Percentiles rank a stretch among this genome's conserved stretches.
These are phyloP conservation scores for Neotoma lepida DNA, from an alignment of 2,113 vertebrate genomes.

Conservation along the genomic window DNA sequence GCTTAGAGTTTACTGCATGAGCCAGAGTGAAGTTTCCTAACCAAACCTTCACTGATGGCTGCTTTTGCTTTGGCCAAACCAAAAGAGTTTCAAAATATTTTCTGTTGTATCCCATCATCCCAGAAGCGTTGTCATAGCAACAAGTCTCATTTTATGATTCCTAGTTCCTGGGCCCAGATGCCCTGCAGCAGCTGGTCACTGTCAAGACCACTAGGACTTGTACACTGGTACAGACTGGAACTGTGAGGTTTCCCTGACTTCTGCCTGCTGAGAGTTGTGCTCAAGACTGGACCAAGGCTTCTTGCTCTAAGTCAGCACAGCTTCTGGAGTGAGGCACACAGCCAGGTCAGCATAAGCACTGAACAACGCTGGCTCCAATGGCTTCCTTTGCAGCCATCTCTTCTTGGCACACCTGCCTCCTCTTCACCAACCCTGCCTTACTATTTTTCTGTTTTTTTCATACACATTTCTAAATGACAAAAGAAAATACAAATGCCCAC, in stretches of 20 bases:
- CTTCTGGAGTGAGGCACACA: background rate
- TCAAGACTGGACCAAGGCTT: background rate
- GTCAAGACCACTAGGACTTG: background rate
- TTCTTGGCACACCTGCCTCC: background rate
- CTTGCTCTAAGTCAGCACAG: background rate
- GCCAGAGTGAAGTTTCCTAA: background rate
- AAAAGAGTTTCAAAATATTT: background rate
- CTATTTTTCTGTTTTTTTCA: background rate
- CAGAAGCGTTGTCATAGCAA: background rate
- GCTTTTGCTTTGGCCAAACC: background rate
- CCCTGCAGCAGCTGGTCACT: background rate
- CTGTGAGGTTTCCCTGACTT: background rate
- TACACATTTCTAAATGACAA: background rate
- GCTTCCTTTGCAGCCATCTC: background rate
- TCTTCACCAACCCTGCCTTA: background rate
- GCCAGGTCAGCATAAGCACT: rapidly evolving
- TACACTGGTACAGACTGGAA: background rate
- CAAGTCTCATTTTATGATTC: background rate
- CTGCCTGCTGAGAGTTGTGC: background rate
- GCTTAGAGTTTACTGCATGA: background rate
- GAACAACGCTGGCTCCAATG: rapidly evolving
- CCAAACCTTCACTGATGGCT: background rate
- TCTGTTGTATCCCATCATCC: background rate
- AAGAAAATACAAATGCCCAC: background rate
- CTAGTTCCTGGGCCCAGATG: background rate